Evolutionary conservation across 1,140 invertebrate species (phyloP).

Genomic region (Wiebesia pumilae): DNA sequence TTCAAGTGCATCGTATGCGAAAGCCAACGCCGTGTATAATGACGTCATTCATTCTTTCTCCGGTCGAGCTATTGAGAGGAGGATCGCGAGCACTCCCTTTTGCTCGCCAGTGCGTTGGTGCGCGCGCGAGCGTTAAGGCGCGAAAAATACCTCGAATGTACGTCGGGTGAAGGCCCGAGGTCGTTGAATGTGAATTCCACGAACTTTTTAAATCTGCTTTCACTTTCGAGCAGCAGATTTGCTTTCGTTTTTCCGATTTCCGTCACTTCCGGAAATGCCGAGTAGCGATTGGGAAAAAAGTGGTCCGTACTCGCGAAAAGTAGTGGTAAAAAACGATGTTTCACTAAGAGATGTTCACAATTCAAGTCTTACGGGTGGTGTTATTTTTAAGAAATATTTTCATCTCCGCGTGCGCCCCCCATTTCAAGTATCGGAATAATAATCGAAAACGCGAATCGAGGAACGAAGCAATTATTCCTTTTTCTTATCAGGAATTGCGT

Average conservation of each 20-base stretch:
- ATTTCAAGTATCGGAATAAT: too few relatives aligned
- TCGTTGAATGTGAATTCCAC: not conserved
- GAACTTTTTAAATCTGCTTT: not conserved
- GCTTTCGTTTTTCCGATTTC: not conserved
- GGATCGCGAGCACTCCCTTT: not conserved
- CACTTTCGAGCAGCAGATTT: too few relatives aligned
- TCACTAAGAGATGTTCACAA: too few relatives aligned
- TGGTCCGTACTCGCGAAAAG: too few relatives aligned
- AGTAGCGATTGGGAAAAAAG: not conserved
- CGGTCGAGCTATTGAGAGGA: not conserved
- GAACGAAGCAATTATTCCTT: too few relatives aligned
- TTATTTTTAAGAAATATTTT: too few relatives aligned
- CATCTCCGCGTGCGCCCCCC: too few relatives aligned
- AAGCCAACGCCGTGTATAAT: not conserved
- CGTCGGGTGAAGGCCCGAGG: not conserved
- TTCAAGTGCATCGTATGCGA: not conserved
- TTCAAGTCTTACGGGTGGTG: too few relatives aligned
- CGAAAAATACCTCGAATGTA: not conserved
- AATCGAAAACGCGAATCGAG: too few relatives aligned
- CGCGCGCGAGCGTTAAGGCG: not conserved
- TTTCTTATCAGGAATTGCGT: too few relatives aligned
- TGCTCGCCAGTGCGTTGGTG: not conserved
- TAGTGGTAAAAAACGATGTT: not conserved
- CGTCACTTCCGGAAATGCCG: not conserved
- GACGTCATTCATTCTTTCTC: not conserved